These are phyloP conservation scores for Flexamia atlantica DNA, from an alignment of 2,888 invertebrate genomes.

Conservation along the genomic window DNA sequence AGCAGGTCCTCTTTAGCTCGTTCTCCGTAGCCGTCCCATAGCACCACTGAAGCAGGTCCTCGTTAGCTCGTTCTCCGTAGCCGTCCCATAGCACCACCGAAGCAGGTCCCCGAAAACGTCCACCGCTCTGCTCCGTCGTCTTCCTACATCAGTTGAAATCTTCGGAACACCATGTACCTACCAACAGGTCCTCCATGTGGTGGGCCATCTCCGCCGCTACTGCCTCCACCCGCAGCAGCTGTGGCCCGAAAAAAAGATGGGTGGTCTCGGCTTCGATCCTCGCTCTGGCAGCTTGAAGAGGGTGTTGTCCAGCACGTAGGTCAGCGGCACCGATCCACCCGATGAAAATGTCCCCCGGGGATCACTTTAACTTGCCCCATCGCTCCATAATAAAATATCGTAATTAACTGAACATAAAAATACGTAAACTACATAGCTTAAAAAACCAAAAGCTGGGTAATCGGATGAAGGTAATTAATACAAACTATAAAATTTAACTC, in stretches of 20 bases:
- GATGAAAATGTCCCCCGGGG: background rate
- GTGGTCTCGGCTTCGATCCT: background rate
- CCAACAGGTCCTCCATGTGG: background rate
- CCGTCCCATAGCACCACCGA: background rate
- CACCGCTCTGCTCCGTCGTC: background rate
- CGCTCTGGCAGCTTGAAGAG: background rate
- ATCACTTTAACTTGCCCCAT: too few relatives aligned
- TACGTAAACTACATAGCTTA: too few relatives aligned
- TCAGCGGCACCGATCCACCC: background rate
- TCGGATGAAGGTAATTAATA: too few relatives aligned
- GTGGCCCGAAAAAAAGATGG: background rate
- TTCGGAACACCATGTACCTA: background rate
- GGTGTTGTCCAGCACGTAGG: background rate
- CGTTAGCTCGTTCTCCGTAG: background rate
- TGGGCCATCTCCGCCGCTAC: background rate
- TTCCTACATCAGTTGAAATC: background rate
- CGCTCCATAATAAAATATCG: too few relatives aligned
- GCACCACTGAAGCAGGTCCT: too few relatives aligned
- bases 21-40: background rate
- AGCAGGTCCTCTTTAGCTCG: too few relatives aligned
- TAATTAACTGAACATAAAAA: too few relatives aligned
- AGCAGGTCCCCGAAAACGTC: background rate
- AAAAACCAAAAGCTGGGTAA: too few relatives aligned
- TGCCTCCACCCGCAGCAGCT: background rate
- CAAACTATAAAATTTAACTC: too few relatives aligned